Base-by-base conservation (phyloP, 2,113 vertebrate genomes). In the Phoxinus phoxinus region DNA sequence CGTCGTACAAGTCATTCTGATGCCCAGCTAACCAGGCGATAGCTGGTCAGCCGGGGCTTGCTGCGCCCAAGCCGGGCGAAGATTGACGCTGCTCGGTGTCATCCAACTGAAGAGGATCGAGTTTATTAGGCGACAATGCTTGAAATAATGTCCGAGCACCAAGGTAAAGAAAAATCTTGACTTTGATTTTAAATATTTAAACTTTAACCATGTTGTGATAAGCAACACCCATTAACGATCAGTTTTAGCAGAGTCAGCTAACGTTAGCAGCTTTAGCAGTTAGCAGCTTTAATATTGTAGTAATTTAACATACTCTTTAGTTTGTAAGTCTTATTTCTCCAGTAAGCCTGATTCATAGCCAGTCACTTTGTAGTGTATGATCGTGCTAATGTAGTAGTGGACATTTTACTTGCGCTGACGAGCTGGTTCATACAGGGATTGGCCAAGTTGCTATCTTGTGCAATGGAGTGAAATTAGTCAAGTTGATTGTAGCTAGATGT, bases 71-170 rank as follows among this genome's bases (percentile, higher is more conserved):
- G 89, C 93, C 92, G 93, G 94, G 93, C 67, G 87, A 87, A 81
- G 87, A 92, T 80, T 90, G 90, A 88, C 89, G 92, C 91, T 89
- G 91, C 87, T 89, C 87, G 88, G 91, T 88, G 91, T 92, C 91
- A 90, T 86, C 81, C 48, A 87, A 85, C 89, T 89, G 89, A 85
- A 90, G 87, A 89, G 93, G 91, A 88, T 92, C 92, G 93, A 85
- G 88, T 86, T 89, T 93, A 82, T 86, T 90, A 92, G 93, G 93
- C 92, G 94, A 96, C 94, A 95, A 96, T 96, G 95, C 94, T 96
- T 80, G 94, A 94, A 93, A 95, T 96, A 94, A 96, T 96, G 95
- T 95, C 95, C 65, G 95, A 96, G 85, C 95, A 96, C 92, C 94
- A 96, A 95, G 95, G 95, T 96, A 93, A 84, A 85, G 56, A 5